phyloP scores from a whole-genome alignment of 2,888 invertebrate species.

The Geotrupes spiniger region DNA sequence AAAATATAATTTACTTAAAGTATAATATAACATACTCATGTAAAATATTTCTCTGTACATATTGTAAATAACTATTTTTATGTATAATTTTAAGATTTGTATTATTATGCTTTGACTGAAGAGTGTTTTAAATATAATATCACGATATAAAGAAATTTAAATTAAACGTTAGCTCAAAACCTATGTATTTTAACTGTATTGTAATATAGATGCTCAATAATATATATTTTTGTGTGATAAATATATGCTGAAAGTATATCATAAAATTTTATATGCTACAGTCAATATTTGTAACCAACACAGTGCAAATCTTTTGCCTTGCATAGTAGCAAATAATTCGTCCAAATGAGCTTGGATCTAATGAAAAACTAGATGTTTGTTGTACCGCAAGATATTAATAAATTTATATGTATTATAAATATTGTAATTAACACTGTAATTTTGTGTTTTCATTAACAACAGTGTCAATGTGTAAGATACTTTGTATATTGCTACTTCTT shows the following conservation, averaged over 20 bases:
- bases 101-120: constrained; percentile 6
- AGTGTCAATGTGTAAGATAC: too few species aligned
- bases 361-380: background rate
- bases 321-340: background rate
- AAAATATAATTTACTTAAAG: background rate
- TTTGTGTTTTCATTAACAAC: too few species aligned
- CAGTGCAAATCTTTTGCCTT: constrained; percentile 4
- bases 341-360: background rate
- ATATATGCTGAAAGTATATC: too few species aligned
- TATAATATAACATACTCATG: constrained; percentile 3
- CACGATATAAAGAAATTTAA: background rate
- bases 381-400: too few species aligned
- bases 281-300: constrained; percentile 1
- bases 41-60: constrained; percentile 4
- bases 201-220: background rate
- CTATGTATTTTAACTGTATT: background rate
- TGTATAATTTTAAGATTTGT: background rate
- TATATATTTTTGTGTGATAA: constrained; percentile 5
- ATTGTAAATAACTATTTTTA: constrained; percentile 4
- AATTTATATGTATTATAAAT: too few species aligned
- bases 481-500: too few species aligned
- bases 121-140: constrained; percentile 2
- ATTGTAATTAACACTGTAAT: too few species aligned
- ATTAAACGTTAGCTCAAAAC: background rate
- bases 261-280: background rate